Evolutionary conservation across 2,113 vertebrate genomes (phyloP).

Genomic region (Mohoua ochrocephala): DNA sequence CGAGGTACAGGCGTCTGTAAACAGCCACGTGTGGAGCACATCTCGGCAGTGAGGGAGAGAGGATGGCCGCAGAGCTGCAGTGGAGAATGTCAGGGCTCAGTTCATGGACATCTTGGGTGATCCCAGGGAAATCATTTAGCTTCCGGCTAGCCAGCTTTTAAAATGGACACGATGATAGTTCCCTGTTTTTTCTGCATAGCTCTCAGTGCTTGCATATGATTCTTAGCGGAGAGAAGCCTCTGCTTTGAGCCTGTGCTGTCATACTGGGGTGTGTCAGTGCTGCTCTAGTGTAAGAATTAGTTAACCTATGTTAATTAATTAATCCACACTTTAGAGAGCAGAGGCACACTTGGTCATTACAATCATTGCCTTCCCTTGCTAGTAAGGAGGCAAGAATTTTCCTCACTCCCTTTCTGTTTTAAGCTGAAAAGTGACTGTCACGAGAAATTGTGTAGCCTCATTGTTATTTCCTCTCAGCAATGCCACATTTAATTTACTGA

Average conservation of each 20-base stretch:
- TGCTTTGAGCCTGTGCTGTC: background rate
- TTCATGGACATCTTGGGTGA: background rate
- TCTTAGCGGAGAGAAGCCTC: background rate
- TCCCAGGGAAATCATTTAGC: background rate
- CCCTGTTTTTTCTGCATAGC: background rate
- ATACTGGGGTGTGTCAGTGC: background rate
- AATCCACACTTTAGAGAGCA: background rate
- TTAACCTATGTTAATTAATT: conserved; percentile 40
- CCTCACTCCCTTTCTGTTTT: background rate
- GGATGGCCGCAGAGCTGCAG: background rate
- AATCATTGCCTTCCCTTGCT: background rate
- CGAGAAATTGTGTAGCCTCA: background rate
- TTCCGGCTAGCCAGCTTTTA: background rate
- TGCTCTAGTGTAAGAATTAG: conserved; percentile 14
- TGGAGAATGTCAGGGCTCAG: background rate
- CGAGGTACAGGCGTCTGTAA: background rate
- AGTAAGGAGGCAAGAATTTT: background rate
- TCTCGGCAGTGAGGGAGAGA: background rate
- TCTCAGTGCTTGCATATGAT: background rate
- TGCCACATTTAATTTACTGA: conserved; percentile 50
- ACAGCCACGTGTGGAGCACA: accelerated
- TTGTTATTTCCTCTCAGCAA: conserved; percentile 48
- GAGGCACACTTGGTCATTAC: background rate
- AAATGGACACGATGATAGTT: background rate
- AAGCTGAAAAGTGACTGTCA: conserved; percentile 34